Evolutionary conservation across 2,797 vertebrate species (phyloP), one percentile per base, ranked within the genome.

Genomic region (Pitangus sulphuratus): DNA sequence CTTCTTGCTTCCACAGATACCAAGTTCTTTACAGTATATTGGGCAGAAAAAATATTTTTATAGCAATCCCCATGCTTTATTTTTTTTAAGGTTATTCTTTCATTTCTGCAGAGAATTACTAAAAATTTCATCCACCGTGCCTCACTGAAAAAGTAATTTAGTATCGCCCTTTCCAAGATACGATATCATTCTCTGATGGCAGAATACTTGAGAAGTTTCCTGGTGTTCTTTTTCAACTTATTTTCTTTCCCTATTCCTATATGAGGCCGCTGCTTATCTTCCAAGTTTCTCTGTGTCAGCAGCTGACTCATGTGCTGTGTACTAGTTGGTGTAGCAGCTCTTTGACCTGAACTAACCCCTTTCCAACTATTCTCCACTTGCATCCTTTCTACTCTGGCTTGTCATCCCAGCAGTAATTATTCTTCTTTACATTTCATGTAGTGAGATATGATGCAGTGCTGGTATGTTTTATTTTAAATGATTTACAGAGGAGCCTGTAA

Each of bases 21-120:
- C 7, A 62, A 60, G 12, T 37, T 76, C 10, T 45, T 72, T 54
- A 25, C 5, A 30, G 8, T 53, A 37, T 10, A 47, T 68, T 62
- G 9, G 22, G 4, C 8, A 91, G 58, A 78, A 84, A 5, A 30
- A 15, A 8, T 13, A 22, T 54, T 84, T 90, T 69, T 71, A 21
- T 24, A 76, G 26, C 6, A 68, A 35, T 44, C 9, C 1, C 2
- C 4, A 3, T 7, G 1, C 1, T 2, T 5, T 0, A 1, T 5
- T 62, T 21, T 19, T 69, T 72, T 68, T 19, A 51, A 61, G 6
- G 1, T 16, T 31, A 2, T 76, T 94, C 3, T 33, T 84, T 57
- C 2, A 48, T 64, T 92, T 92, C 80, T 79, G 8, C 8, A 24
- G 42, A 54, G 19, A 82, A 44, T 11, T 69, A 30, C 26, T 31